Evolutionary conservation across 2,888 invertebrate genomes (phyloP).

Genomic region (Platerodrilus igneus): DNA sequence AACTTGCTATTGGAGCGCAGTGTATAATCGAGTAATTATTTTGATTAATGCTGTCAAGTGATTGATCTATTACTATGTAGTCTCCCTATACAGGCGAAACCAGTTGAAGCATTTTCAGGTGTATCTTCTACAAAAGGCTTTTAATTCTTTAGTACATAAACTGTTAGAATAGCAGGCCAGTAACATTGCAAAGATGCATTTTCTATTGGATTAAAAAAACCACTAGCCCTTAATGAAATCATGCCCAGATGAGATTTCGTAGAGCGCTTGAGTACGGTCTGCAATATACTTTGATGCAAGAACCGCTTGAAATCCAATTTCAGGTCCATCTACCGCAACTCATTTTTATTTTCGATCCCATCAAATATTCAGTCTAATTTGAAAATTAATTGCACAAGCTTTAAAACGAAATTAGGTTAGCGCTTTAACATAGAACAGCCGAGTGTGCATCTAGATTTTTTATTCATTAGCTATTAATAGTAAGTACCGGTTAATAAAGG

Average conservation of each 20-base stretch:
- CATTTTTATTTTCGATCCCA: constrained; percentile 36
- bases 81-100: too few relatives aligned
- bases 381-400: constrained; percentile 19
- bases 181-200: constrained; percentile 15
- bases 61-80: too few relatives aligned
- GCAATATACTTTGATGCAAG: constrained; percentile 19
- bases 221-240: constrained; percentile 17
- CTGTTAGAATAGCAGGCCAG: constrained; percentile 8
- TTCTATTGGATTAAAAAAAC: constrained; percentile 11
- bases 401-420: constrained; percentile 4
- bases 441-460: too few relatives aligned
- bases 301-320: constrained; percentile 36
- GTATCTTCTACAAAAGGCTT: not conserved
- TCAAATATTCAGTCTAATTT: constrained; percentile 24
- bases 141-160: not conserved
- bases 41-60: too few relatives aligned
- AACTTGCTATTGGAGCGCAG: constrained; percentile 4
- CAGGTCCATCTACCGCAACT: constrained; percentile 36
- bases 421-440: too few relatives aligned
- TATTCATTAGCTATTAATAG: too few relatives aligned
- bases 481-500: too few relatives aligned
- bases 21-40: too few relatives aligned
- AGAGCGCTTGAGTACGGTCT: constrained; percentile 19
- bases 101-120: too few relatives aligned
- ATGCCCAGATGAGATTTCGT: constrained; percentile 19